Conservation (phyloP, 2,797 vertebrate species). For the Danio choprae region DNA sequence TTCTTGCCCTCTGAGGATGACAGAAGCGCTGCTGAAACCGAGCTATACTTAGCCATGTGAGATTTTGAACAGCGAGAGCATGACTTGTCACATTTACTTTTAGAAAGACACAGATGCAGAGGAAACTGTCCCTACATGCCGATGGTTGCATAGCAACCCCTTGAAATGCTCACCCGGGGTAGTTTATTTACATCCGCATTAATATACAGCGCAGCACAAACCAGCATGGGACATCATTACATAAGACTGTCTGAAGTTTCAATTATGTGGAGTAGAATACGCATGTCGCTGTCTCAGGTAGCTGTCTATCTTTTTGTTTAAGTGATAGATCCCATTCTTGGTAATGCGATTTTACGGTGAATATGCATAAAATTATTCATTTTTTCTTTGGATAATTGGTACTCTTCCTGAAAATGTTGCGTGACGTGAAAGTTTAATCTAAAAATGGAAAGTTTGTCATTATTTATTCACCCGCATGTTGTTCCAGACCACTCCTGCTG, state of each 20-base stretch:
- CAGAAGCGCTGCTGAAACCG: conserved; percentile 46
- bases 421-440: not conserved
- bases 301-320: not conserved
- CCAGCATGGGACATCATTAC: conserved; percentile 10
- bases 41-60: conserved; percentile 47
- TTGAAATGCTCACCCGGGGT: conserved; percentile 61
- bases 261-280: not conserved
- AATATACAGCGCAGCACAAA: conserved; percentile 44
- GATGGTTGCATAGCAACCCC: conserved; percentile 73
- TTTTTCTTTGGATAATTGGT: not conserved
- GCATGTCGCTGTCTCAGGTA: not conserved
- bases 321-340: not conserved
- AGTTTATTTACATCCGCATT: conserved; percentile 61
- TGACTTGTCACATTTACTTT: conserved; percentile 37
- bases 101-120: conserved; percentile 44
- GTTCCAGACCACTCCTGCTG: not conserved
- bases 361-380: not conserved
- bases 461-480: conserved; percentile 7
- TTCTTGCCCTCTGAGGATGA: not conserved
- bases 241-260: conserved; percentile 6
- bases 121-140: conserved; percentile 58
- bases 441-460: not conserved
- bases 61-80: conserved; percentile 26
- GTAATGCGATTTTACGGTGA: not conserved
- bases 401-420: not conserved